Conservation (phyloP, 1,140 invertebrate species). For the Colletes gigas region DNA sequence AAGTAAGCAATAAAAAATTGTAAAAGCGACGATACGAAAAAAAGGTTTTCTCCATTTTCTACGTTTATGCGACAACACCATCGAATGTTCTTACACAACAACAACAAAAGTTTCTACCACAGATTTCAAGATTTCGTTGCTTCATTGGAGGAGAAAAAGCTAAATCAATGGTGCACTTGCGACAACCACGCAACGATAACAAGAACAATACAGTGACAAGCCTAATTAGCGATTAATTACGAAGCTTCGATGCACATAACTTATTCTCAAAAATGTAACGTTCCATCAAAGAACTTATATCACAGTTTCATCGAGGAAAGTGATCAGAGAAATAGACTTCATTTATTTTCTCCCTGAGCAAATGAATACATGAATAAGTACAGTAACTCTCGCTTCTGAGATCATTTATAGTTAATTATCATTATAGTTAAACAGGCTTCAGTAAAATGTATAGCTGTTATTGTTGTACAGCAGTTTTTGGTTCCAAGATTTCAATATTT, state of each 20-base stretch:
- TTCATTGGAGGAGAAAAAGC: constrained; percentile 28
- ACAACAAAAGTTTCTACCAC: not conserved
- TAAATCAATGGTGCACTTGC: constrained; percentile 32
- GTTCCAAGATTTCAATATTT: too few relatives aligned
- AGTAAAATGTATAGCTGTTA: too few relatives aligned
- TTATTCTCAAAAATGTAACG: constrained; percentile 20
- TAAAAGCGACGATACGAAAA: constrained; percentile 18
- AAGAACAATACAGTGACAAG: constrained; percentile 30
- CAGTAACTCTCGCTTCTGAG: too few relatives aligned
- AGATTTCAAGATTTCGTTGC: constrained; percentile 12
- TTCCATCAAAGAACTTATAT: constrained; percentile 31
- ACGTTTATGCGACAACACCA: not conserved
- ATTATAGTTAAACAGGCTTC: too few relatives aligned
- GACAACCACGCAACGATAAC: constrained; percentile 30
- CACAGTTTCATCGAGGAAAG: constrained; percentile 1
- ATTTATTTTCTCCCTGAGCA: not conserved
- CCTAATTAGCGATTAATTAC: constrained; percentile 24
- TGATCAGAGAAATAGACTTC: not conserved
- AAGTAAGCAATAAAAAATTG: constrained; percentile 25
- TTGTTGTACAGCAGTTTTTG: too few relatives aligned
- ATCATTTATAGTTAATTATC: too few relatives aligned
- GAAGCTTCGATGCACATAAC: constrained; percentile 45
- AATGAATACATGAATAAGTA: not conserved
- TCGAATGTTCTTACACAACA: not conserved
- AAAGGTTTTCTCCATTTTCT: not conserved